These are phyloP conservation scores for Nemopilema nomurai DNA, from an alignment of 30 jellyfish, hydroid and myxozoan genomes.

Conservation along the genomic window DNA sequence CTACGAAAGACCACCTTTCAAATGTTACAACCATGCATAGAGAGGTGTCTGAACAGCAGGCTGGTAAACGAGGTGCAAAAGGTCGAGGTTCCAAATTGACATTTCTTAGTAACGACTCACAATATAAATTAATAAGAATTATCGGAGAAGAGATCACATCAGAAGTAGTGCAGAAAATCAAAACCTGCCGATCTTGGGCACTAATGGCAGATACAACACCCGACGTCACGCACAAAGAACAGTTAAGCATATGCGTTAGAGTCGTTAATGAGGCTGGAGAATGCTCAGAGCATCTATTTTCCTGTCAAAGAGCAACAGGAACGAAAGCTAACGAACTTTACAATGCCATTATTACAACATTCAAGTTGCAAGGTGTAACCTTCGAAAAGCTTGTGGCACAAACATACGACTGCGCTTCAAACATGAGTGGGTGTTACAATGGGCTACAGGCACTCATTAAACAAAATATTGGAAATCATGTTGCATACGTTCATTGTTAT, in stretches of 20 bases:
- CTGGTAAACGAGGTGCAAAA: slow-evolving; percentile 48
- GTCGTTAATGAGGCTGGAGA: slow-evolving; percentile 42
- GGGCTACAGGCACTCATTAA: slow-evolving; percentile 59
- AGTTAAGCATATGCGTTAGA: slow-evolving; percentile 24
- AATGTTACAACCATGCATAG: slow-evolving; percentile 46
- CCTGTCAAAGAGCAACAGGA: slow-evolving; percentile 59
- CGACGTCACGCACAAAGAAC: slow-evolving; percentile 31
- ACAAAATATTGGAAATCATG: slow-evolving; percentile 41
- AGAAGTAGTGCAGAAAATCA: slow-evolving; percentile 28
- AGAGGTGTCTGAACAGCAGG: slow-evolving; percentile 55
- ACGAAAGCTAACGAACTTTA: slow-evolving; percentile 46
- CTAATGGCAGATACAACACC: slow-evolving; percentile 52
- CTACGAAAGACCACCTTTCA: slow-evolving; percentile 54
- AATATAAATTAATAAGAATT: slow-evolving; percentile 29
- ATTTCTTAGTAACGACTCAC: slow-evolving; percentile 49
- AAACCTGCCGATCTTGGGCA: slow-evolving; percentile 62
- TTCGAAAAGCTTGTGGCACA: slow-evolving; percentile 57
- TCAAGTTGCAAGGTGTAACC: slow-evolving; percentile 46
- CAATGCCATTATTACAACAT: slow-evolving; percentile 35
- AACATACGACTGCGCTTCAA: slow-evolving; percentile 62
- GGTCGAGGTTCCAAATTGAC: slow-evolving; percentile 61
- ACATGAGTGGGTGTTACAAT: slow-evolving; percentile 51
- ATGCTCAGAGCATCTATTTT: slow-evolving; percentile 42
- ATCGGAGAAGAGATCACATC: slow-evolving; percentile 35
- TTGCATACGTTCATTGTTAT: slow-evolving; percentile 49